Evolutionary conservation across 2,113 vertebrate species (phyloP), one percentile per base, ranked within the genome.

Genomic region (Takifugu bimaculatus): DNA sequence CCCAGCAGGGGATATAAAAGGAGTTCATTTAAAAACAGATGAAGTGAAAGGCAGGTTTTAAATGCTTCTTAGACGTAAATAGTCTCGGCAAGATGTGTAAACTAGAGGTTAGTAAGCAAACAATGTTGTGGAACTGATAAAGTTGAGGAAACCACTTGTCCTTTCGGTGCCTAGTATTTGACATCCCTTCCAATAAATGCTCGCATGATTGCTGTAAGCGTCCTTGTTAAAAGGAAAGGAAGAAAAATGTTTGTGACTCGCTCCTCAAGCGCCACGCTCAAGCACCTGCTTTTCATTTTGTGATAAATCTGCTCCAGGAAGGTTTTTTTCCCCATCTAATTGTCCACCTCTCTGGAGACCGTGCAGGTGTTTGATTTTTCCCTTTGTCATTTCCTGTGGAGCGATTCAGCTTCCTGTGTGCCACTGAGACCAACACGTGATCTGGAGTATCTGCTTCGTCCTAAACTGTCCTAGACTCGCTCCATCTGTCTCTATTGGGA

Each of bases 401-500:
- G 62, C 78, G 68, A 77, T 65, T 69, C 55, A 25, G 60, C 70
- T 85, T 87, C 75, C 82, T 73, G 53, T 57, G 74, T 26, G 0
- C 43, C 5, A 43, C 54, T 45, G 60, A 65, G 62, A 70, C 60
- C 52, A 63, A 68, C 77, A 57, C 65, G 63, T 15, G 55, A 54
- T 58, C 78, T 55, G 68, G 54, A 48, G 63, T 78, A 60, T 67
- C 58, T 72, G 72, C 65, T 62, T 53, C 26, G 61, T 58, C 72
- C 48, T 78, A 78, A 77, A 79, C 80, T 72, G 59, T 68, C 72
- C 67, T 83, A 20, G 20, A 20, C 60, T 63, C 72, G 67, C 72
- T 74, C 78, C 78, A 70, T 81, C 79, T 84, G 78, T 65, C 82
- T 85, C 68, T 60, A 55, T 32, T 77, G 76, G 83, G 84, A 83